Percentiles rank a stretch among this genome's conserved stretches.
These are phyloP conservation scores for Leptinotarsa lineolata DNA, from an alignment of 1,140 invertebrate species.

Conservation along the genomic window DNA sequence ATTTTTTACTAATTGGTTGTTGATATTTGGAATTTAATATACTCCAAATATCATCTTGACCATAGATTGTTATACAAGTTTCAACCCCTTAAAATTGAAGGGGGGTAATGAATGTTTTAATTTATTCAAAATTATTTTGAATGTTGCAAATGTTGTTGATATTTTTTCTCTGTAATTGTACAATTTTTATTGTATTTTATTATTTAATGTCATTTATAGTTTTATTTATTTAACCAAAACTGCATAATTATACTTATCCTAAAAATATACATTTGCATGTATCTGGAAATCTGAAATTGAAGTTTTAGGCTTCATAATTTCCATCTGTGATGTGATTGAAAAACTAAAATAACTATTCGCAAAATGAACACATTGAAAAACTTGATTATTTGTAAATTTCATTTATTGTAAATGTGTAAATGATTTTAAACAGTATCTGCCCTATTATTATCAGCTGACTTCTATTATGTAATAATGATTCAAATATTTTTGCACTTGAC, in stretches of 20 bases:
- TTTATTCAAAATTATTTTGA: conserved; percentile 16
- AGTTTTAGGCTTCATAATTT: not conserved
- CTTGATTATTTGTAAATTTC: too few relatives aligned
- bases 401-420: too few relatives aligned
- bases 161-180: conserved; percentile 7
- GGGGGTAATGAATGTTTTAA: conserved; percentile 15
- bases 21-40: not conserved
- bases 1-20: conserved; percentile 11
- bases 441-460: too few relatives aligned
- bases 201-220: conserved; percentile 17
- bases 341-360: not conserved
- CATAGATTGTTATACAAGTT: conserved; percentile 14
- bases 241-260: not conserved
- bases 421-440: too few relatives aligned
- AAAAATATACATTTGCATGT: not conserved
- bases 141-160: conserved; percentile 18
- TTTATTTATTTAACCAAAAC: conserved; percentile 22
- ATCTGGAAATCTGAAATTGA: not conserved
- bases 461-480: too few relatives aligned
- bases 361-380: too few relatives aligned
- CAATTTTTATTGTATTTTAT: conserved; percentile 18
- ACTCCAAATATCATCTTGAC: not conserved
- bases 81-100: not conserved
- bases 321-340: conserved; percentile 4
- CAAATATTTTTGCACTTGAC: too few relatives aligned